Evolutionary conservation across 1,140 invertebrate species (phyloP), one percentile per base, ranked within the genome.

Genomic region (Lerema accius): DNA sequence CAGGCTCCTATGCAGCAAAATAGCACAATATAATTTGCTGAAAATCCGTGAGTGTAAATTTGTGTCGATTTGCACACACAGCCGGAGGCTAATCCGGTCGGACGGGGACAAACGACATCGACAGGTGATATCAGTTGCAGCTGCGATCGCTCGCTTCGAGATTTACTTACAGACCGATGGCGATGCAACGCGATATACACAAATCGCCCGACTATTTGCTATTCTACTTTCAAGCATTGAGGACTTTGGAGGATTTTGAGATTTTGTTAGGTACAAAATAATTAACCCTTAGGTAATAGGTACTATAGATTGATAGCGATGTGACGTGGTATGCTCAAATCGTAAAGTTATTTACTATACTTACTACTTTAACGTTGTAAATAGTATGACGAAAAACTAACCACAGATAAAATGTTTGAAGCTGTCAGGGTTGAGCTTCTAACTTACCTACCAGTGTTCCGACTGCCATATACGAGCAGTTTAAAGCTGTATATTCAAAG

Each of bases 121-220:
- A 79, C 84, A 86, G 82, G 82, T 83, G 84, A 84, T 84, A 83
- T 84, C 80, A 80, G 76, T 78, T 84, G 81, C 81, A 86, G 80
- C 74, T 84, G 78, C 71, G 73, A 74, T 58, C 55, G 23, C 82
- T 76, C 73, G 74, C 69, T 73, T 62, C 64, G 70, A 79, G 77
- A 86, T 84, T 83, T 80, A 83, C 82, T 86, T 84, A 80, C 76
- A 70, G 76, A 86, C 82, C 83, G 80, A 86, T 86, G 76, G 77
- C 75, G 73, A 74, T 80, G 84, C 79, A 79, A 80, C 75, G 65
- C 67, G 73, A 82, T 77, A 60, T 58, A 71, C 71, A 73, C 73
- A 76, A 80, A 83, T 79, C 79, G 70, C 61, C 60, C 45, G 56
- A 66, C 65, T 55, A 65, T 60, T 65, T n/a, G 51, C 46, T 60